Evolutionary conservation across 2,888 invertebrate genomes (phyloP).

Genomic region (Rutpela maculata): DNA sequence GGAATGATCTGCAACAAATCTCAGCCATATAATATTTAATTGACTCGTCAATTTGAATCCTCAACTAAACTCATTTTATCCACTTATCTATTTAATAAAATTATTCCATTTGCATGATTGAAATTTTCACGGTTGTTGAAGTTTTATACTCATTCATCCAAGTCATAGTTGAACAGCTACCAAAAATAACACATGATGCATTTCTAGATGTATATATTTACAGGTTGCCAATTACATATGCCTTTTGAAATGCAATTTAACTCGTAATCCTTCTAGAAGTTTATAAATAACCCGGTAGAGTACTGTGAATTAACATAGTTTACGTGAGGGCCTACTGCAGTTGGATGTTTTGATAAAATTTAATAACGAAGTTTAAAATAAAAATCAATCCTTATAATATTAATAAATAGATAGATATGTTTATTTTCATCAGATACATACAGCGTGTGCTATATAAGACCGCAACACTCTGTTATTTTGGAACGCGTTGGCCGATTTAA

Average conservation of each 20-base stretch:
- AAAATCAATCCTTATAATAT: too few relatives aligned
- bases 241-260: slow-evolving; percentile 27
- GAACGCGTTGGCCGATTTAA: too few relatives aligned
- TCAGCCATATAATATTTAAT: background rate
- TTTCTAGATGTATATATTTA: slow-evolving; percentile 24
- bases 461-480: too few relatives aligned
- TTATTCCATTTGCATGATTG: background rate
- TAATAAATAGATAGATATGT: too few relatives aligned
- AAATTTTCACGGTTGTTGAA: slow-evolving; percentile 12
- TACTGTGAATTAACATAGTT: background rate
- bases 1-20: background rate
- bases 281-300: slow-evolving; percentile 21
- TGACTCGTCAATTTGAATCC: background rate
- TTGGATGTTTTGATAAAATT: background rate
- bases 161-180: slow-evolving; percentile 26
- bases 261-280: background rate
- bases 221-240: slow-evolving; percentile 29
- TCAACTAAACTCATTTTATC: background rate
- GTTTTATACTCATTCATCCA: background rate
- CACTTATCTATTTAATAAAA: slow-evolving; percentile 13
- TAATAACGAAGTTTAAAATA: too few relatives aligned
- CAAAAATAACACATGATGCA: slow-evolving; percentile 19
- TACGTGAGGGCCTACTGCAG: background rate
- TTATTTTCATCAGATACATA: too few relatives aligned
- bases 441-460: too few relatives aligned